Percentiles rank a stretch among this genome's conserved stretches.
phyloP scores from a whole-genome alignment of 1,140 invertebrate species.

The Battus philenor region DNA sequence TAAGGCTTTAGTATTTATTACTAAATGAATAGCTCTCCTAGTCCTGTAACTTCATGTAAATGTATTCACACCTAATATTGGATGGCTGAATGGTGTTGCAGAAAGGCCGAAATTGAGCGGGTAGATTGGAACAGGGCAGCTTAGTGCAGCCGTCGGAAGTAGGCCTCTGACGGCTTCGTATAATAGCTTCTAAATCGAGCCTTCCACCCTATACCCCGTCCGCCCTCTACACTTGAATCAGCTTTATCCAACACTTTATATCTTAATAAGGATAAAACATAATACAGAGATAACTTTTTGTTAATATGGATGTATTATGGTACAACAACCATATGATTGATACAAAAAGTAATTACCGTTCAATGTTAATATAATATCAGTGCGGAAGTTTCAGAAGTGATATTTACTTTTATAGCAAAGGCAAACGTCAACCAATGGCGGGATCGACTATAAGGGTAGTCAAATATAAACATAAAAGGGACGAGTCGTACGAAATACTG shows the following conservation, averaged over 20 bases:
- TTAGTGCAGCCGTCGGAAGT: constrained; percentile 72
- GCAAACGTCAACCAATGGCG: constrained; percentile 54
- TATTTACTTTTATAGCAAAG: constrained; percentile 67
- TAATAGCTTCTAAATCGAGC: constrained; percentile 73
- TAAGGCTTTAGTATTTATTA: not conserved
- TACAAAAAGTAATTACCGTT: constrained; percentile 53
- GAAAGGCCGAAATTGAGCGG: constrained; percentile 68
- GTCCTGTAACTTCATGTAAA: constrained; percentile 26
- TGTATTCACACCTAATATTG: constrained; percentile 51
- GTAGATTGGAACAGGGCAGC: constrained; percentile 64
- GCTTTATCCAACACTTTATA: too few species aligned
- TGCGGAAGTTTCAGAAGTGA: constrained; percentile 63
- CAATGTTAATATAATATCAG: constrained; percentile 50
- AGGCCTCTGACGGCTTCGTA: constrained; percentile 67
- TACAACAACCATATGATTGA: constrained; percentile 17
- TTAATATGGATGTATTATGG: too few species aligned
- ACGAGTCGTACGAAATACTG: constrained; percentile 68
- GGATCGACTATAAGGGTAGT: constrained; percentile 57
- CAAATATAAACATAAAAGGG: constrained; percentile 67
- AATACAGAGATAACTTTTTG: too few species aligned
- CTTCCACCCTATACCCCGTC: constrained; percentile 50
- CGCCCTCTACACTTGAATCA: constrained; percentile 32
- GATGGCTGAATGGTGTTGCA: constrained; percentile 52
- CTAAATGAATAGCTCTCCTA: constrained; percentile 6
- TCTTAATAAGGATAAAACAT: too few species aligned